These are phyloP conservation scores for Drosophila bocki DNA, from an alignment of 1,140 invertebrate species.

Conservation along the genomic window DNA sequence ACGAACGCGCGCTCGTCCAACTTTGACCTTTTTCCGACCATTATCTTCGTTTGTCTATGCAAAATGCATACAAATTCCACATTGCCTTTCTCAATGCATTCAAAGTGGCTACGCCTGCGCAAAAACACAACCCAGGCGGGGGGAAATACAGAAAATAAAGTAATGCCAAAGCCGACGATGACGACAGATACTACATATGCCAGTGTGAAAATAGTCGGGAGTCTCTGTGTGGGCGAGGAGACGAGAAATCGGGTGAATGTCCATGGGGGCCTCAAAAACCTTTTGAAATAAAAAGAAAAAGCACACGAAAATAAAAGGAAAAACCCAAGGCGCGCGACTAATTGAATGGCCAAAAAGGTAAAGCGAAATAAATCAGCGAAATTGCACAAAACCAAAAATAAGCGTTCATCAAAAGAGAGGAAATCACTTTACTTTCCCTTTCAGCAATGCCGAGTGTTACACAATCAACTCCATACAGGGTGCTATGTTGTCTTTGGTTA, in stretches of 20 bases:
- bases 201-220: conserved; percentile 18
- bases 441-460: conserved; percentile 21
- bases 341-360: conserved; percentile 48
- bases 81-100: conserved; percentile 73
- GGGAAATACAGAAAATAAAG: conserved; percentile 17
- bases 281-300: conserved; percentile 19
- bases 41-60: conserved; percentile 56
- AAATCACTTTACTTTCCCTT: conserved; percentile 35
- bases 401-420: conserved; percentile 31
- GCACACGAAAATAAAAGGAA: conserved; percentile 15
- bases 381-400: conserved; percentile 6
- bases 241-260: conserved; percentile 64
- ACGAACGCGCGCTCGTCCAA: conserved; percentile 78
- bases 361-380: conserved; percentile 15
- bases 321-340: conserved; percentile 21
- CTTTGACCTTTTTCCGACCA: conserved; percentile 74
- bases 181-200: conserved; percentile 32
- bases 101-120: conserved; percentile 68
- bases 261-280: conserved; percentile 23
- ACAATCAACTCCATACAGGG: conserved; percentile 45
- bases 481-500: conserved; percentile 85
- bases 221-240: conserved; percentile 41
- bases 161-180: conserved; percentile 41
- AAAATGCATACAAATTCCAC: conserved; percentile 76
- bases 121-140: conserved; percentile 36